Conservation (phyloP, 2,113 vertebrate genomes). For the Erpornis zantholeuca region DNA sequence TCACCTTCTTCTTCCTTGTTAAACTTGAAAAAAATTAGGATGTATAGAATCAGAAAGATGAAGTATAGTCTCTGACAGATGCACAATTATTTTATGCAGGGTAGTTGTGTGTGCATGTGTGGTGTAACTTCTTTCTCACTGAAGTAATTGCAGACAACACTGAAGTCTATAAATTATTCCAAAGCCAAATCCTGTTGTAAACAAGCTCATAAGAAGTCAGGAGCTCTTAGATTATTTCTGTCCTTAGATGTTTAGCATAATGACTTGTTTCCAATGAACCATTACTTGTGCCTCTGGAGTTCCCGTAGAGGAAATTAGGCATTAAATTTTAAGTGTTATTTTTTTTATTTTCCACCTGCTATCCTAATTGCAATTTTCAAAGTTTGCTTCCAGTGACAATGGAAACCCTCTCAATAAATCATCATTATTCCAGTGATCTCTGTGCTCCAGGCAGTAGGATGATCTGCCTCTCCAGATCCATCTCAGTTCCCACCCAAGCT, state of each 20-base stretch:
- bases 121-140: neutral
- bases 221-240: conserved; percentile 42
- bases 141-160: conserved; percentile 63
- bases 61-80: neutral
- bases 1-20: neutral
- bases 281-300: conserved; percentile 14
- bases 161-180: conserved; percentile 56
- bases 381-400: neutral
- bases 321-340: neutral
- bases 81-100: conserved; percentile 33
- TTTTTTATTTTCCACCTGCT: neutral
- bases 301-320: conserved; percentile 17
- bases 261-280: conserved; percentile 45
- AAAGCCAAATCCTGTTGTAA: conserved; percentile 62
- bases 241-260: conserved; percentile 58
- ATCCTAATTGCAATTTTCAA: neutral
- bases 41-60: neutral
- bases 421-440: neutral
- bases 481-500: neutral
- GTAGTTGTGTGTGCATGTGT: neutral
- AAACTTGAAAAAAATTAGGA: neutral
- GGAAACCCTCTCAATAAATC: neutral
- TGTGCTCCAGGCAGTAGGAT: neutral
- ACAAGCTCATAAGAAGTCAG: conserved; percentile 39
- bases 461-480: neutral